Evolutionary conservation across 2,888 invertebrate genomes (phyloP), one percentile per base, ranked within the genome.

Genomic region (Plebejus argus): DNA sequence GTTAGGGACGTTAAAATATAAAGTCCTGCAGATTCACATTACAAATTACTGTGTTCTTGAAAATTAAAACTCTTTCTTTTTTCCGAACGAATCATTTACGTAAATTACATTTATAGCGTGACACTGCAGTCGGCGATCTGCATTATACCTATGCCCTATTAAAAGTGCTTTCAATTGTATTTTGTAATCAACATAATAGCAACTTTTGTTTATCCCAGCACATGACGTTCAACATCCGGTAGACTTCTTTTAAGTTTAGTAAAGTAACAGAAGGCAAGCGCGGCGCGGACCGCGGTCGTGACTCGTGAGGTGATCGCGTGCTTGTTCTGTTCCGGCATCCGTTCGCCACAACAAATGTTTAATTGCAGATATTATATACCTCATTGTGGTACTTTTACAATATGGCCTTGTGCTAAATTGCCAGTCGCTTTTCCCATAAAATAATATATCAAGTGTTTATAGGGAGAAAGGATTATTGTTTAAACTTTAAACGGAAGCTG

Each of bases 321-420:
- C 89, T 84, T 80, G 86, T 88, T 88, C 89, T 90, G 90, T 92
- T 90, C 90, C 90, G 89, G 90, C 89, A 90, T 89, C 89, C 89
- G 89, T 85, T 86, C 83, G 28, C 66, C 86, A 84, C 87, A 53
- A 87, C 85, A 86, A 86, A 86, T 86, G 86, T 88, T 88, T 89
- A 89, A 90, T 89, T 90, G 84, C 83, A 85, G 86, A 88, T 45
- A 78, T 49, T 61, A n/a, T n/a, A n/a, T n/a, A 71, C 23, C 66
- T 66, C 28, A 66, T 28, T 66, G 33, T 28, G 66, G 56, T 18
- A 1, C 35, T 23, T 45, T 20, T 23, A 71, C 35, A 35, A 71
- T 20, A 71, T 74, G 28, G 28, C 15, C 66, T 66, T 66, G 28
- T 66, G 28, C 66, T 18, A 33, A 66, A 33, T 66, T 66, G 5